Evolutionary conservation across 2,797 vertebrate genomes (phyloP).

Genomic region (Salmo trutta): DNA sequence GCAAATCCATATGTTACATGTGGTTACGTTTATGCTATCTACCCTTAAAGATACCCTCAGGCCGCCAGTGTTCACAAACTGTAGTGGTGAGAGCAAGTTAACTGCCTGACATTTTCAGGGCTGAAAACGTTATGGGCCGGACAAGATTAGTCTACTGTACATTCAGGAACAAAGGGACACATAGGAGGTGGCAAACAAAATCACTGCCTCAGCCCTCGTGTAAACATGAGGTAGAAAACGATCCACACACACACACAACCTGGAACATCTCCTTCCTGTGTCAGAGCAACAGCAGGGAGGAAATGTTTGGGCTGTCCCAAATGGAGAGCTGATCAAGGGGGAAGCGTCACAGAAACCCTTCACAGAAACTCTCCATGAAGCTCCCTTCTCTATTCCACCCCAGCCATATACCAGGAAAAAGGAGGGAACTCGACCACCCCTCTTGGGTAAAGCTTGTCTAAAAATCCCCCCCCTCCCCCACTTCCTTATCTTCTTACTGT

Average conservation of each 20-base stretch:
- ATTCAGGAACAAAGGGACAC: slow-evolving; percentile 8
- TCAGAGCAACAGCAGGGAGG: slow-evolving; percentile 7
- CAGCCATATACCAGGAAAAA: slow-evolving; percentile 43
- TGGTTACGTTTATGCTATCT: too few relatives aligned
- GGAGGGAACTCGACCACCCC: slow-evolving; percentile 10
- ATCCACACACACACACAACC: neutral
- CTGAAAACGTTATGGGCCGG: neutral
- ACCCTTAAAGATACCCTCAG: neutral
- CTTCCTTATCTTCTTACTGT: slow-evolving; percentile 29
- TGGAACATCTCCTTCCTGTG: slow-evolving; percentile 2
- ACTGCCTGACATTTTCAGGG: slow-evolving; percentile 36
- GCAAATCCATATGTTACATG: too few relatives aligned
- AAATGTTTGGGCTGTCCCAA: slow-evolving; percentile 14
- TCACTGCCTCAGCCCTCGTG: slow-evolving; percentile 23
- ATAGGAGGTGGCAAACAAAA: slow-evolving; percentile 21
- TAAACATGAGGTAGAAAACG: slow-evolving; percentile 29
- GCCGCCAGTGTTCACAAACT: slow-evolving; percentile 25
- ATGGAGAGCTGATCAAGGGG: slow-evolving; percentile 6
- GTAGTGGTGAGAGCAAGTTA: slow-evolving; percentile 22
- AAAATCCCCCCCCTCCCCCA: neutral
- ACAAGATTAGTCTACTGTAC: neutral
- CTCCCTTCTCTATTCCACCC: neutral
- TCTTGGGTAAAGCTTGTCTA: neutral
- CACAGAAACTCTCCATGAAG: slow-evolving; percentile 1
- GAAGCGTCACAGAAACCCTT: neutral